Evolutionary conservation across 2,888 invertebrate species (phyloP).

Genomic region (Drosophila tanythrix): DNA sequence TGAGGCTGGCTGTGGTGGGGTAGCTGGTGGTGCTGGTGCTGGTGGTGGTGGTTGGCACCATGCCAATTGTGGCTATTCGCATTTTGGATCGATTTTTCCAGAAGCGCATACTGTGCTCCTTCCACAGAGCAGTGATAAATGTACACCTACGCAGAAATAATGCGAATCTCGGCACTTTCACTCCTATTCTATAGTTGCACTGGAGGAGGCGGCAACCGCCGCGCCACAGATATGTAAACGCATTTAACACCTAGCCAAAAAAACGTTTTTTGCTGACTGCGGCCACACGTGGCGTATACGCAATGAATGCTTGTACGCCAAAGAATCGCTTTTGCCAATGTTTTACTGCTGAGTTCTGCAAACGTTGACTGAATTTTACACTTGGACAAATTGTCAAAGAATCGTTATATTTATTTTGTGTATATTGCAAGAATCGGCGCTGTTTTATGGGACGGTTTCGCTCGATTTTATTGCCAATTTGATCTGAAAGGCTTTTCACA

Average conservation of each 20-base stretch:
- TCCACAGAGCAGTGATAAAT: constrained; percentile 45
- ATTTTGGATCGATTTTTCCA: constrained; percentile 75
- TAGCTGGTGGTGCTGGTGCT: neutral
- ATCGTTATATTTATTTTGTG: constrained; percentile 41
- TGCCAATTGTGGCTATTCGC: constrained; percentile 60
- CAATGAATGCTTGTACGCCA: constrained; percentile 24
- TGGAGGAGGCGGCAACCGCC: constrained; percentile 43
- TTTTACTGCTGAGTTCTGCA: constrained; percentile 48
- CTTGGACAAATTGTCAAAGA: constrained; percentile 46
- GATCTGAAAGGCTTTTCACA: constrained; percentile 57
- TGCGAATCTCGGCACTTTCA: constrained; percentile 71
- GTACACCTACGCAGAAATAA: constrained; percentile 78
- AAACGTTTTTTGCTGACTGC: constrained; percentile 36
- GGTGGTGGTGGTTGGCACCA: constrained; percentile 33
- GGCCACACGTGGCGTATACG: constrained; percentile 60
- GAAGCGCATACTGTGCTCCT: constrained; percentile 62
- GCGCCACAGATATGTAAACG: constrained; percentile 55
- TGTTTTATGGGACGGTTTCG: constrained; percentile 49
- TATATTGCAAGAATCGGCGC: constrained; percentile 26
- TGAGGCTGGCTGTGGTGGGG: neutral
- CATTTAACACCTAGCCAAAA: constrained; percentile 66
- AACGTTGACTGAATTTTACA: constrained; percentile 47
- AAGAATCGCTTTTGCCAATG: constrained; percentile 17
- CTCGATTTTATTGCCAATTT: constrained; percentile 62
- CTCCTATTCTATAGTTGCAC: constrained; percentile 45